Conservation (phyloP, 2,797 vertebrate genomes). For the Sternotherus odoratus region DNA sequence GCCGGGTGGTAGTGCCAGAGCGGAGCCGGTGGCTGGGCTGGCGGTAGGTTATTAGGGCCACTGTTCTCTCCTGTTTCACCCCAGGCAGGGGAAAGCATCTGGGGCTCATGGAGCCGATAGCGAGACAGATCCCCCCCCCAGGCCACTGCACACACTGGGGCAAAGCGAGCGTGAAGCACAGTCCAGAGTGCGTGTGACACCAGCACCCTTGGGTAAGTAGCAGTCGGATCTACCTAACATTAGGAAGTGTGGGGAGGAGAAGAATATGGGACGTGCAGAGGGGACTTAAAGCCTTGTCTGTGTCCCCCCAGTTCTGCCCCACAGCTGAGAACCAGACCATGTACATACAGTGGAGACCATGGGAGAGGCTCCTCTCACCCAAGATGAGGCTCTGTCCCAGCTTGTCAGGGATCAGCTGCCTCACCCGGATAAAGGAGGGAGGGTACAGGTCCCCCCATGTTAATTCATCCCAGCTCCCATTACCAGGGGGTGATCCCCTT, state of each 20-base stretch:
- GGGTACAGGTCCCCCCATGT: neutral
- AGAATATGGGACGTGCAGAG: neutral
- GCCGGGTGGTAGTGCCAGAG: neutral
- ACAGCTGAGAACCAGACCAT: neutral
- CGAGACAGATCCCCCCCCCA: neutral
- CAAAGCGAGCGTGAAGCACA: neutral
- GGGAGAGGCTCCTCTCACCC: neutral
- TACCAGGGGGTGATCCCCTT: neutral
- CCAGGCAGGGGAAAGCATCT: neutral
- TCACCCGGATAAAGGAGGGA: neutral
- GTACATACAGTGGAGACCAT: neutral
- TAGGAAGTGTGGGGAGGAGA: neutral
- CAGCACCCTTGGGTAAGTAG: neutral
- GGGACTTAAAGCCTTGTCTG: neutral
- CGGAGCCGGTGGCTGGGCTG: neutral
- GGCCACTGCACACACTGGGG: accelerated
- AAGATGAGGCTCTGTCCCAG: neutral
- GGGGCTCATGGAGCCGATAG: neutral
- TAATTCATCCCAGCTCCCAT: neutral
- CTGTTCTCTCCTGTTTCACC: neutral
- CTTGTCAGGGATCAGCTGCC: neutral
- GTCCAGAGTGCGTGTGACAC: neutral
- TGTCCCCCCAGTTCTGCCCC: neutral
- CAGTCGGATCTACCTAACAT: neutral
- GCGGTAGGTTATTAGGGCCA: neutral